These are phyloP conservation scores for Sus cebifrons DNA, from an alignment of 2,797 vertebrate genomes.

Conservation along the genomic window DNA sequence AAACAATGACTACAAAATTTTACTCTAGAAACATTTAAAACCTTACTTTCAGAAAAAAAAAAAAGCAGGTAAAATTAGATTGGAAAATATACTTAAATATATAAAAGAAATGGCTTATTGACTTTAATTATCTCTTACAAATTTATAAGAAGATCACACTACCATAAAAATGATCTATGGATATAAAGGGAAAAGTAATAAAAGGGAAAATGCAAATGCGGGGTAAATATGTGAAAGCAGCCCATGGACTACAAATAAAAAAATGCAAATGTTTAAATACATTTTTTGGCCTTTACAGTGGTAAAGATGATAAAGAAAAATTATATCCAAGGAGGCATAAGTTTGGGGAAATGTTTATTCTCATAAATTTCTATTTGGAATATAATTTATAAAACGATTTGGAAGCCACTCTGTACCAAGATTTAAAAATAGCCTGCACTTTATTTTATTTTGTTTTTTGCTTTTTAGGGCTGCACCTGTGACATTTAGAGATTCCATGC, in stretches of 20 bases:
- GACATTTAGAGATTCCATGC: no score
- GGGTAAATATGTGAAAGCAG: conserved; percentile 67
- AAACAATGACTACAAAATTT: conserved; percentile 27
- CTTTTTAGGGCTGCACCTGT: no score
- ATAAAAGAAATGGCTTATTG: conserved; percentile 77
- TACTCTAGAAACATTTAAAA: conserved; percentile 62
- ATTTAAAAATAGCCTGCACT: not conserved
- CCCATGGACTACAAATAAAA: conserved; percentile 72
- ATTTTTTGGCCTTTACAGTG: conserved; percentile 38
- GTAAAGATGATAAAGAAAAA: conserved; percentile 78
- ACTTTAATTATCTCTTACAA: conserved; percentile 81
- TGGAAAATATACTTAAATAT: conserved; percentile 78
- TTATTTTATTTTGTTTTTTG: no score
- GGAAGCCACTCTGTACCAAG: not conserved
- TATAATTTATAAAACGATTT: conserved; percentile 62
- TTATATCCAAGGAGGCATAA: conserved; percentile 10
- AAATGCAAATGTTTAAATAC: conserved; percentile 74
- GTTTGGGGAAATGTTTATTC: conserved; percentile 65
- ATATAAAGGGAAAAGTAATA: conserved; percentile 68
- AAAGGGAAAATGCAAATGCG: conserved; percentile 80
- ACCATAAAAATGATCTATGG: conserved; percentile 81
- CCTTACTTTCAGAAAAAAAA: conserved; percentile 37
- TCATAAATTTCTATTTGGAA: conserved; percentile 69
- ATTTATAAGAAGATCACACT: conserved; percentile 77
- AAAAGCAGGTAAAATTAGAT: conserved; percentile 58